Conservation (phyloP, 1,140 invertebrate genomes). For the Drosophila arizonae region DNA sequence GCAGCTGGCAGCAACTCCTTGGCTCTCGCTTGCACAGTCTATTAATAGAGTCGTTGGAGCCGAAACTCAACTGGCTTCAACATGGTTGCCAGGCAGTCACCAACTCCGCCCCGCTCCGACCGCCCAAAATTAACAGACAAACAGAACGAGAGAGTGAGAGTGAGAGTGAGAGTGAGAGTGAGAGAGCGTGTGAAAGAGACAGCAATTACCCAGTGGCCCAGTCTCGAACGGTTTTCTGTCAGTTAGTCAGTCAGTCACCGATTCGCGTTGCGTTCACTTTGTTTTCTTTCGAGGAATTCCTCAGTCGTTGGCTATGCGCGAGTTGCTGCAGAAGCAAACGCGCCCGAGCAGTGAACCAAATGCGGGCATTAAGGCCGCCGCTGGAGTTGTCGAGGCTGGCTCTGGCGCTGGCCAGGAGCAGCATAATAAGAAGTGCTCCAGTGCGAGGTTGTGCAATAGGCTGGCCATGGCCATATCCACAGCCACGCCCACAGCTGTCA, state of each 20-base stretch:
- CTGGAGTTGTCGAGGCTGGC: too few species aligned
- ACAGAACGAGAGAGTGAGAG: neutral
- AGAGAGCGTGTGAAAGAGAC: neutral
- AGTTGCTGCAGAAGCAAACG: slow-evolving; percentile 29
- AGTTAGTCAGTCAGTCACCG: slow-evolving; percentile 33
- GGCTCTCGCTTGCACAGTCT: slow-evolving; percentile 50
- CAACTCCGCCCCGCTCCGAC: slow-evolving; percentile 14
- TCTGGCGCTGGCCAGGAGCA: slow-evolving; percentile 18
- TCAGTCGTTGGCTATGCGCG: slow-evolving; percentile 64
- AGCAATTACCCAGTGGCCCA: slow-evolving; percentile 66
- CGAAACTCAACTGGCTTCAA: slow-evolving; percentile 69
- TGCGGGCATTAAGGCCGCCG: neutral
- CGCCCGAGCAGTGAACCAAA: slow-evolving; percentile 67
- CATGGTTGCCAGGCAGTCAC: slow-evolving; percentile 68
- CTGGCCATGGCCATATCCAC: slow-evolving; percentile 6
- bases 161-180: neutral
- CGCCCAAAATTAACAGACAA: slow-evolving; percentile 62
- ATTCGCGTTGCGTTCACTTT: slow-evolving; percentile 7
- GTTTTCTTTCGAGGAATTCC: neutral
- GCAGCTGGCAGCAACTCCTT: slow-evolving; percentile 10
- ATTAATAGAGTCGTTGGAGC: slow-evolving; percentile 77
- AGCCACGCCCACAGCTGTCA: slow-evolving; percentile 10
- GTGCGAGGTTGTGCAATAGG: slow-evolving; percentile 50
- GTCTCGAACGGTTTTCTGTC: slow-evolving; percentile 29
- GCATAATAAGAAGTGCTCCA: slow-evolving; percentile 48